Conservation (phyloP, 2,113 vertebrate species). For the Mus spicilegus region DNA sequence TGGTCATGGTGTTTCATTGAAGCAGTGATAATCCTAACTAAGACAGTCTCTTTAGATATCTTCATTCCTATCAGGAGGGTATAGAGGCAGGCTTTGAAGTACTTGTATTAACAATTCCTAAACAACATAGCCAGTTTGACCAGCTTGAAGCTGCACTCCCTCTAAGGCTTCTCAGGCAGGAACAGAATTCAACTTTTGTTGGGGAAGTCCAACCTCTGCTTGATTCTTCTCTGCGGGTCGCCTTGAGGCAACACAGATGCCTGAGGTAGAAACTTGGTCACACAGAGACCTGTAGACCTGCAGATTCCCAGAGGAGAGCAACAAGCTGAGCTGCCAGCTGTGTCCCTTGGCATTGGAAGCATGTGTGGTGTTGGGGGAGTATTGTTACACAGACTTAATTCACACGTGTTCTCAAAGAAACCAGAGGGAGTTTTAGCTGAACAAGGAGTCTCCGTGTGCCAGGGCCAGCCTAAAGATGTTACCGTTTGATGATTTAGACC, state of each 20-base stretch:
- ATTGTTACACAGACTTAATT: not conserved
- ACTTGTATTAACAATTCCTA: not conserved
- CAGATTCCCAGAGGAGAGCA: not conserved
- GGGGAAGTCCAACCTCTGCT: not conserved
- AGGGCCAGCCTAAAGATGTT: not conserved
- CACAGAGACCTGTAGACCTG: not conserved
- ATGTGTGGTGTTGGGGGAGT: not conserved
- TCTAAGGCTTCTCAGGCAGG: not conserved
- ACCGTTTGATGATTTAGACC: not conserved
- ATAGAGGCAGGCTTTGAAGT: constrained; percentile 16
- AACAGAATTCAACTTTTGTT: not conserved
- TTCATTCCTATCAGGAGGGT: not conserved
- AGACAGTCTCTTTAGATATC: no score
- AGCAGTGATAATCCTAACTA: not conserved
- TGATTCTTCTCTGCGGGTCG: not conserved
- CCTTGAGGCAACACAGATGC: not conserved
- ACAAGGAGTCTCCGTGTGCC: not conserved
- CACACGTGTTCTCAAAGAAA: not conserved
- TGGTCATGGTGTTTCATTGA: not conserved
- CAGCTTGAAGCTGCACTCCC: not conserved
- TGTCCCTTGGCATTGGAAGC: not conserved
- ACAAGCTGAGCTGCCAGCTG: not conserved
- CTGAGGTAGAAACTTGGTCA: not conserved
- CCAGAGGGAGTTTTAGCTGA: not conserved
- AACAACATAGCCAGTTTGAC: not conserved